phyloP scores from a whole-genome alignment of 1,140 invertebrate genomes.

The Dufourea novaeangliae region DNA sequence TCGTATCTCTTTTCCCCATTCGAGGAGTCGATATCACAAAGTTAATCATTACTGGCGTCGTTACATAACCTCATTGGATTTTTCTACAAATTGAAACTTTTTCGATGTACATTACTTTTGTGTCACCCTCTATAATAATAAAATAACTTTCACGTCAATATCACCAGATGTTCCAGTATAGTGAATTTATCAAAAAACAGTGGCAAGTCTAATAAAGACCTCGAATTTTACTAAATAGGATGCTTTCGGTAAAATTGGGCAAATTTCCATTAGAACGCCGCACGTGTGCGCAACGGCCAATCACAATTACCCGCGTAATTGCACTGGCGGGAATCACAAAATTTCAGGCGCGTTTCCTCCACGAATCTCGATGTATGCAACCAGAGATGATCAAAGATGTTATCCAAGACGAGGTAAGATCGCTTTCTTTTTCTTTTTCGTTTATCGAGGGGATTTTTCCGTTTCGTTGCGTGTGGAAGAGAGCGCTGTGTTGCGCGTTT shows the following conservation, averaged over 20 bases:
- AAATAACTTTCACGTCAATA: too few relatives aligned
- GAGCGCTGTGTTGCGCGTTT: neutral
- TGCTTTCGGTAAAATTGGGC: constrained; percentile 20
- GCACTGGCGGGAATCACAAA: constrained; percentile 11
- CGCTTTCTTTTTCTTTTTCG: neutral
- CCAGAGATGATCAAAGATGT: neutral
- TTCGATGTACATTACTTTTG: too few relatives aligned
- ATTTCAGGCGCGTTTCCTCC: constrained; percentile 1
- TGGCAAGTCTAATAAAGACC: too few relatives aligned
- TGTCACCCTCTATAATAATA: too few relatives aligned
- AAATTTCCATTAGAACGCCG: constrained; percentile 9
- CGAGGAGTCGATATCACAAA: too few relatives aligned
- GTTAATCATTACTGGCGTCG: too few relatives aligned
- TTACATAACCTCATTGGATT: too few relatives aligned
- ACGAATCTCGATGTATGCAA: neutral
- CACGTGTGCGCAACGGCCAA: neutral
- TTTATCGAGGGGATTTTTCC: neutral
- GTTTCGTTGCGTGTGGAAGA: neutral
- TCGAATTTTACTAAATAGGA: too few relatives aligned
- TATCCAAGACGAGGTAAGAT: neutral
- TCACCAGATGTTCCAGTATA: too few relatives aligned
- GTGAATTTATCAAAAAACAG: too few relatives aligned
- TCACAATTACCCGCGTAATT: constrained; percentile 33
- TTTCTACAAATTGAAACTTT: too few relatives aligned
- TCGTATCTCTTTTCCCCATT: too few relatives aligned